These are phyloP conservation scores for Cephus pygmeus DNA, from an alignment of 2,888 invertebrate genomes.

Conservation along the genomic window DNA sequence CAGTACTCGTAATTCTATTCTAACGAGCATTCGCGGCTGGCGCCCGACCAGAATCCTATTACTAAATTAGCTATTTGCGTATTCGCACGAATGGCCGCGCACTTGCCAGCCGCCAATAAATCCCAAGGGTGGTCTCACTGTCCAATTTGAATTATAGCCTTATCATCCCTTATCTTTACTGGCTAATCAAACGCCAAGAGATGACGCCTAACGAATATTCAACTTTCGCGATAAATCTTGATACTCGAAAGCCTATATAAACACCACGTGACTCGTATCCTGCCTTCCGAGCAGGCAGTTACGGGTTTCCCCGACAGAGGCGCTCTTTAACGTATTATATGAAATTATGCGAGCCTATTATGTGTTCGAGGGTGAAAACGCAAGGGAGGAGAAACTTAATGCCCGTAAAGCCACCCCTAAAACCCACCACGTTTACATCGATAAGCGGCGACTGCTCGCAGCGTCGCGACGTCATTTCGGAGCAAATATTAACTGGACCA, in stretches of 20 bases:
- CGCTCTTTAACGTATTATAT: no score
- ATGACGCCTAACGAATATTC: neutral
- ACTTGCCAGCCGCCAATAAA: neutral
- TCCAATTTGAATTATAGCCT: neutral
- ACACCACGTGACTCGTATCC: neutral
- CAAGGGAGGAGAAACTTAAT: no score
- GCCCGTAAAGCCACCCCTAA: no score
- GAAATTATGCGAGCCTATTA: no score
- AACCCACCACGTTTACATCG: no score
- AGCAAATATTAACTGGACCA: no score
- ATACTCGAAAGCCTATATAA: neutral
- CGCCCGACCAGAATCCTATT: constrained; percentile 36
- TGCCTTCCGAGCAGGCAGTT: neutral
- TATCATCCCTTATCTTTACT: neutral
- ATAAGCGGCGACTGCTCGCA: no score
- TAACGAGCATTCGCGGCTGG: constrained; percentile 14
- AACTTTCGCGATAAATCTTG: neutral
- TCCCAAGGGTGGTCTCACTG: neutral
- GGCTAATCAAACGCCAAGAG: neutral
- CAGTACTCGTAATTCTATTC: neutral
- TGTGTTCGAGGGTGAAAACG: no score
- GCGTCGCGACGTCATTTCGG: no score
- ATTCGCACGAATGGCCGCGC: constrained; percentile 10
- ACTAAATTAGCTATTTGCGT: constrained; percentile 34
- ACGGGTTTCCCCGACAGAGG: no score